Evolutionary conservation across 2,797 vertebrate species (phyloP).

Genomic region (Xenopus petersii): DNA sequence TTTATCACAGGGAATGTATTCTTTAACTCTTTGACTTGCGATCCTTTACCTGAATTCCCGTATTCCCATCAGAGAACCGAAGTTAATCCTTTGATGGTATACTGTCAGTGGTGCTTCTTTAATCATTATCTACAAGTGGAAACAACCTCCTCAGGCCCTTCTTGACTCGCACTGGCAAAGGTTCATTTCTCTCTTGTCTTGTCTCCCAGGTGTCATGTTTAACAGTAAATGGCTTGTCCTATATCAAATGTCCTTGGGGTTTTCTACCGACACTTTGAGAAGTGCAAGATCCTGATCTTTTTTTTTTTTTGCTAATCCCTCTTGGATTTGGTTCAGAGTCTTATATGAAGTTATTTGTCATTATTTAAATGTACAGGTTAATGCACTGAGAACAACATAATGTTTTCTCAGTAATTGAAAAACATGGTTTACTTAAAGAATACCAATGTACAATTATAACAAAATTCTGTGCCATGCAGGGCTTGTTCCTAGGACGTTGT

Average conservation of each 20-base stretch:
- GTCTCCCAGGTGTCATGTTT: constrained; percentile 3
- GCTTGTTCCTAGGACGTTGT: no score
- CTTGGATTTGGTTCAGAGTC: no score
- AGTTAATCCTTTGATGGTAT: constrained; percentile 7
- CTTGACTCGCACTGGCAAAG: background rate
- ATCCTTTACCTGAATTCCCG: background rate
- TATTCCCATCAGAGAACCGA: background rate
- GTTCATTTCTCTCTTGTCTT: background rate
- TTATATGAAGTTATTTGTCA: no score
- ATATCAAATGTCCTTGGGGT: background rate
- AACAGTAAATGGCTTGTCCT: constrained; percentile 3
- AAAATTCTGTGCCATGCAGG: no score
- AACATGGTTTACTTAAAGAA: no score
- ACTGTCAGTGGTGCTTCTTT: background rate
- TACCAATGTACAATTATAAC: no score
- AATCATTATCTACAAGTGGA: constrained; percentile 1
- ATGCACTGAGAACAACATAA: no score
- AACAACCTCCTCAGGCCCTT: background rate
- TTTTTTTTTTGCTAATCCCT: background rate
- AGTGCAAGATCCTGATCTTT: no score
- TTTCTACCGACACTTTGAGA: background rate
- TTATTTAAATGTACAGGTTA: no score
- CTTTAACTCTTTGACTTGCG: background rate
- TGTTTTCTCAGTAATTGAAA: no score
- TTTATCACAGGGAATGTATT: background rate